A percentile compares a stretch with the other conserved stretches of the same genome.
These are phyloP conservation scores for Zele albiditarsus DNA, from an alignment of 2,888 invertebrate genomes.

Conservation along the genomic window DNA sequence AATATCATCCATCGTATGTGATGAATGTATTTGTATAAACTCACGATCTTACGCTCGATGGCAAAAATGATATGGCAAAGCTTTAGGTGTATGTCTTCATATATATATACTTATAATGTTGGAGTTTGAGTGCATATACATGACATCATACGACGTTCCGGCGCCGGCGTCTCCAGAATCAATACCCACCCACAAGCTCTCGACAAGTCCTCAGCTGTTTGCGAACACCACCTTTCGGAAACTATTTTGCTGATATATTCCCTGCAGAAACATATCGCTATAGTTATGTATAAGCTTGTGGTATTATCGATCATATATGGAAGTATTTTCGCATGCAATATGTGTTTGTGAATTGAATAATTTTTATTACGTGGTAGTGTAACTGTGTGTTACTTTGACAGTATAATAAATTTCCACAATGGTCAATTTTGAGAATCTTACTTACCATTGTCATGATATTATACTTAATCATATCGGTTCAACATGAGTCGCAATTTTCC, in stretches of 20 bases:
- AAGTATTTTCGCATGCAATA: too few species aligned
- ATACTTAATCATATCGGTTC: too few species aligned
- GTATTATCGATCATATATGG: too few species aligned
- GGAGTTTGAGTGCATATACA: slow-evolving; percentile 43
- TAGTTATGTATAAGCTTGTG: too few species aligned
- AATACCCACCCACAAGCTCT: slow-evolving; percentile 64
- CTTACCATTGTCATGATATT: too few species aligned
- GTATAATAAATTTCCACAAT: too few species aligned
- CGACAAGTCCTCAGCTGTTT: slow-evolving; percentile 59
- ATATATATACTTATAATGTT: slow-evolving; percentile 15
- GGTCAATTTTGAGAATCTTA: too few species aligned
- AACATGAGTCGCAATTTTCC: too few species aligned
- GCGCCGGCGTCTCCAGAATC: slow-evolving; percentile 69
- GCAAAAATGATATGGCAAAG: not conserved
- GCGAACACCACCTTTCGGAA: not conserved
- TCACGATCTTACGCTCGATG: slow-evolving; percentile 23
- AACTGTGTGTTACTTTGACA: too few species aligned
- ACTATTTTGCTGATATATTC: not conserved
- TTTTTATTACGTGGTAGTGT: too few species aligned
- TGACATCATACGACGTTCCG: slow-evolving; percentile 54
- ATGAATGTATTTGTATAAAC: not conserved
- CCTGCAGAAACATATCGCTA: too few species aligned
- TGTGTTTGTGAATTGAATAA: too few species aligned
- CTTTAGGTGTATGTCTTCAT: not conserved
- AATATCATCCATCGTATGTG: not conserved